These are phyloP conservation scores for Gibbula magus DNA, from an alignment of 2,888 invertebrate genomes.

Conservation along the genomic window DNA sequence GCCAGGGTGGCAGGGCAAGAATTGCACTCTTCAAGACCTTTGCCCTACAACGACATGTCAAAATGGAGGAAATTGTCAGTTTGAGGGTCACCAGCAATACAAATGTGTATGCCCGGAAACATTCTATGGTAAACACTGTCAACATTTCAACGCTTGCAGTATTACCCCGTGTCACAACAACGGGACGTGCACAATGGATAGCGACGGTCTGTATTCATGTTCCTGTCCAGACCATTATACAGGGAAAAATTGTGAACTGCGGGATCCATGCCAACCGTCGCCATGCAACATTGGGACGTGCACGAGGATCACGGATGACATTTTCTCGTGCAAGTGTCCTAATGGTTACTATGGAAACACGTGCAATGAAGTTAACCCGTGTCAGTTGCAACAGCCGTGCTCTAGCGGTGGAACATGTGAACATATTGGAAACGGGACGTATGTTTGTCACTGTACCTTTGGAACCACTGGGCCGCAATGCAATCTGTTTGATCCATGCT, in stretches of 20 bases:
- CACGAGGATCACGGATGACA: conserved; percentile 17
- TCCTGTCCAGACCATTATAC: conserved; percentile 49
- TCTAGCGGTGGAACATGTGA: conserved; percentile 63
- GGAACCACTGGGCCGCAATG: conserved; percentile 49
- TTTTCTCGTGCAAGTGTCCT: conserved; percentile 56
- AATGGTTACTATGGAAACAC: conserved; percentile 57
- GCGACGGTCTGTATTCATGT: conserved; percentile 52
- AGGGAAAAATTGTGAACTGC: conserved; percentile 47
- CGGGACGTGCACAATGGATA: conserved; percentile 50
- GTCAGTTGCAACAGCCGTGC: conserved; percentile 62
- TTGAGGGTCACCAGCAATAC: conserved; percentile 42
- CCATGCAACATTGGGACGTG: conserved; percentile 47
- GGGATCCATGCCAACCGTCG: conserved; percentile 52
- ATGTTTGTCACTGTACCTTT: conserved; percentile 46
- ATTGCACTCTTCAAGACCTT: conserved; percentile 57
- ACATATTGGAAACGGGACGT: conserved; percentile 49
- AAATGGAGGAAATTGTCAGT: conserved; percentile 58
- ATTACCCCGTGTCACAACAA: conserved; percentile 52
- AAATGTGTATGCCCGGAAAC: conserved; percentile 53
- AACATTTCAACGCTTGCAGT: conserved; percentile 49
- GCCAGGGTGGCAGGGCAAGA: conserved; percentile 55
- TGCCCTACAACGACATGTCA: conserved; percentile 50
- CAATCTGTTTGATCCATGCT: conserved; percentile 52
- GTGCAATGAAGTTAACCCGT: conserved; percentile 58
- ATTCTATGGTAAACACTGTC: conserved; percentile 50